Percentiles rank a stretch among this genome's conserved stretches.
Evolutionary conservation across 2,888 invertebrate species (phyloP).

Genomic region (Notocelia uddmanniana): DNA sequence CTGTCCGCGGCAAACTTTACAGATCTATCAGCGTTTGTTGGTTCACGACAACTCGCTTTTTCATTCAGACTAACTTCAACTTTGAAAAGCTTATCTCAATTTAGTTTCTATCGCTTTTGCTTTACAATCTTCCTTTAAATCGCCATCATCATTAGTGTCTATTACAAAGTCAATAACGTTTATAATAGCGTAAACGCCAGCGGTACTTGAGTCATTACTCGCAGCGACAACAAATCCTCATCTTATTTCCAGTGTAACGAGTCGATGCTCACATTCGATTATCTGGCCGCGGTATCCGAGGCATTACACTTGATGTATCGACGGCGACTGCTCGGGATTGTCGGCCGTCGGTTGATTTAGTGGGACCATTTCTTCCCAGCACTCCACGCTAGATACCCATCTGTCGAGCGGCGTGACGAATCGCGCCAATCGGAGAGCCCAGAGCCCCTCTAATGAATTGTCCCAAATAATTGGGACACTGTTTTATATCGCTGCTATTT

Average conservation of each 20-base stretch:
- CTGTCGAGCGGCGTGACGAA: constrained; percentile 80
- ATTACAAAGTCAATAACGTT: constrained; percentile 41
- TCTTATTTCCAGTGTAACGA: constrained; percentile 85
- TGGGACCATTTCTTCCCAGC: constrained; percentile 82
- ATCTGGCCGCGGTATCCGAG: constrained; percentile 84
- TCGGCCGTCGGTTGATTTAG: constrained; percentile 82
- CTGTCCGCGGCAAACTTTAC: constrained; percentile 85
- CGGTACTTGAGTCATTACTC: constrained; percentile 65
- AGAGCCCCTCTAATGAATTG: constrained; percentile 83
- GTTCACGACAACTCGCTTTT: constrained; percentile 66
- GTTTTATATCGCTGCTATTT: constrained; percentile 84
- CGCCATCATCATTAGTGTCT: neutral
- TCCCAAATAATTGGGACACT: constrained; percentile 85
- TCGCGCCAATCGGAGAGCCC: constrained; percentile 78
- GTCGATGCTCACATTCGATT: constrained; percentile 86
- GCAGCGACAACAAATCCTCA: constrained; percentile 72
- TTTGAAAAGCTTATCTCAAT: constrained; percentile 54
- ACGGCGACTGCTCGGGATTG: constrained; percentile 82
- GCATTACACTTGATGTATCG: constrained; percentile 85
- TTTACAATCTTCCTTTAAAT: neutral
- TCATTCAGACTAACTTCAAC: constrained; percentile 64
- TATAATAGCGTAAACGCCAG: constrained; percentile 49
- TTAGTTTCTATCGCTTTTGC: neutral
- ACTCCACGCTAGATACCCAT: constrained; percentile 81
- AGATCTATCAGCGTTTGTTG: constrained; percentile 78